Conservation (phyloP, 1,140 invertebrate species). For the Macrobrachium rosenbergii region DNA sequence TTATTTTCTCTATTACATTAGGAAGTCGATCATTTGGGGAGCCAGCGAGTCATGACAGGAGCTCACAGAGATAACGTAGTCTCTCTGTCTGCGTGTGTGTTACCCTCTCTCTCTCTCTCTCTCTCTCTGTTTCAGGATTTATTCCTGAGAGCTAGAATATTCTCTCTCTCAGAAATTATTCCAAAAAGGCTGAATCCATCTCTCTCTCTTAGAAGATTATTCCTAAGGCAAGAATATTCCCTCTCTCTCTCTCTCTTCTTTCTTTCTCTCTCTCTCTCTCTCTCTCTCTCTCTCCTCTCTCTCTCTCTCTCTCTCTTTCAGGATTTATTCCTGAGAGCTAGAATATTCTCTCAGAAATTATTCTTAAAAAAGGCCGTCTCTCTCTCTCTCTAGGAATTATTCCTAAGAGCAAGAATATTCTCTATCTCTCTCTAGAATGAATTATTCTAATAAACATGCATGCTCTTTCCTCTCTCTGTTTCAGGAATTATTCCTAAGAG, state of each 20-base stretch:
- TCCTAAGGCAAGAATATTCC: background rate
- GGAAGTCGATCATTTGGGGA: too few relatives aligned
- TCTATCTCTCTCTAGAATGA: background rate
- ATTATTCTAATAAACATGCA: background rate
- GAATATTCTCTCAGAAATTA: background rate
- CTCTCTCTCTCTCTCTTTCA: background rate
- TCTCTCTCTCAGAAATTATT: background rate
- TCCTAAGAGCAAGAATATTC: background rate
- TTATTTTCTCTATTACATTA: too few relatives aligned
- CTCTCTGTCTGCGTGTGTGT: too few relatives aligned
- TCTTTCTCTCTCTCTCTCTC: too few relatives aligned
- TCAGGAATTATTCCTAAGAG: background rate
- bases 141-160: background rate
- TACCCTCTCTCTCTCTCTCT: too few relatives aligned
- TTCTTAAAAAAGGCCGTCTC: background rate
- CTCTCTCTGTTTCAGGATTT: background rate
- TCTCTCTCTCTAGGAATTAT: conserved; percentile 5
- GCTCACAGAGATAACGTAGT: too few relatives aligned
- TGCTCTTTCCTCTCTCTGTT: background rate
- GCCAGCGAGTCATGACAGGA: too few relatives aligned
- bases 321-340: background rate
- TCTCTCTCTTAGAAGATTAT: background rate
- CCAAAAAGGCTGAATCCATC: too few relatives aligned
- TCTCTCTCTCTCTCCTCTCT: too few relatives aligned
- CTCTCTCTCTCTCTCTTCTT: too few relatives aligned